Evolutionary conservation across 2,888 invertebrate genomes (phyloP).

Genomic region (Limenitis camilla): DNA sequence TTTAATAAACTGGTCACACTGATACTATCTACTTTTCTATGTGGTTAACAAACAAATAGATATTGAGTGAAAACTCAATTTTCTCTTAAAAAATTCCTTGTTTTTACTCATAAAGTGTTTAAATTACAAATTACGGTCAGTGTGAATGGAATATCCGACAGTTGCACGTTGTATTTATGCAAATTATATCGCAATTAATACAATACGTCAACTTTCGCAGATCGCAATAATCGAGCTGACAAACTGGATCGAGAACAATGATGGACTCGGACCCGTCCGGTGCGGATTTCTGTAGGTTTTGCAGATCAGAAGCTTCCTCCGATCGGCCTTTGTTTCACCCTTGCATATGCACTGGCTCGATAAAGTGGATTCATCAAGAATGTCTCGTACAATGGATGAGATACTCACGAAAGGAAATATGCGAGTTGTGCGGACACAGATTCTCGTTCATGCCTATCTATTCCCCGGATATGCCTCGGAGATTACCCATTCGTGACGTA

Average conservation of each 20-base stretch:
- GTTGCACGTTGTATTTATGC: constrained; percentile 5
- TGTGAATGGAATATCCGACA: constrained; percentile 2
- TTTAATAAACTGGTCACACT: constrained; percentile 12
- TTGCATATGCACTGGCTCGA: constrained; percentile 98
- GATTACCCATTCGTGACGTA: constrained; percentile 94
- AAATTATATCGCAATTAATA: constrained; percentile 16
- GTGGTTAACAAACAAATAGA: constrained; percentile 18
- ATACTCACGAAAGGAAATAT: constrained; percentile 98
- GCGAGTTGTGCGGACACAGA: constrained; percentile 97
- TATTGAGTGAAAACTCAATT: constrained; percentile 18
- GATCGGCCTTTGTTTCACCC: constrained; percentile 98
- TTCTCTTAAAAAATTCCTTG: constrained; percentile 27
- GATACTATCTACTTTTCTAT: constrained; percentile 18
- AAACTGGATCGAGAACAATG: constrained; percentile 65
- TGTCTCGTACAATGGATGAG: constrained; percentile 99
- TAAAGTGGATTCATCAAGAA: constrained; percentile 99
- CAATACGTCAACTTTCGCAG: constrained; percentile 44
- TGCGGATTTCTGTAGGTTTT: constrained; percentile 97
- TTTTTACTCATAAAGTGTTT: constrained; percentile 2
- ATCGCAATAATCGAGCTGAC: constrained; percentile 49
- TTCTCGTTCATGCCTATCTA: constrained; percentile 99
- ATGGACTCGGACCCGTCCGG: constrained; percentile 72
- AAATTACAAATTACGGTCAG: constrained; percentile 2
- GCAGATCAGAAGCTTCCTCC: constrained; percentile 92
- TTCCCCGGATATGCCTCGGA: constrained; percentile 99